Base-by-base conservation (phyloP, 2,113 vertebrate species). In the Pygathrix nemaeus region DNA sequence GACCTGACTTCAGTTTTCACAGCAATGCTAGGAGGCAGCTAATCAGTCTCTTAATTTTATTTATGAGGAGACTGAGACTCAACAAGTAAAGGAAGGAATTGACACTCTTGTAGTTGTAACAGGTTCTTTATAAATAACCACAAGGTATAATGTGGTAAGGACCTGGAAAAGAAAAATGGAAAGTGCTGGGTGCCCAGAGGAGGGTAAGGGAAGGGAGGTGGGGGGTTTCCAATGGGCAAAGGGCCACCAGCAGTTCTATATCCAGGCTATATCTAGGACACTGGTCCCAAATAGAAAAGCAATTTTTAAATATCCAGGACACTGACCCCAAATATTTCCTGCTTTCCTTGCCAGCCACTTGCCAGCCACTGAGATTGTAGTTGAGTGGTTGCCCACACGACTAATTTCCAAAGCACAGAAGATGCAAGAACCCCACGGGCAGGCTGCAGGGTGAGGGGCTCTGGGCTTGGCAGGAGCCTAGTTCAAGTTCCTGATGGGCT, bases 201-300 rank as follows among this genome's bases (percentile, higher is more conserved):
- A 35, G 68, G 48, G 66, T 0, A 32, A 25, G 7, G 25, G 3
- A 9, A 20, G 21, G n/a, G 73, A 11, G 6, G 30, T 43, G 7
- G 16, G 11, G 55, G 59, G 11, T 8, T 13, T 55, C n/a, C 16
- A 20, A 0, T 1, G 2, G 16, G 17, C 20, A 17, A 55, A 0
- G 1, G 43, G 50, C 40, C 59, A 12, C n/a, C 18, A 8, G 30
- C 25, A 84, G 64, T 9, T 25, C 61, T 45, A 12, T n/a, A 73
- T 30, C 55, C 73, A 70, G 82, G 50, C 40, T 32, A 55, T n/a
- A 59, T 79, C 68, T 1, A 20, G 55, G 70, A 73, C 59, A 48
- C 59, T 73, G 75, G 57, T 35, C 23, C 43, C 50, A 87, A 81
- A 25, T 27, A n/a, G 76, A 35, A 20, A 79, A 40, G 43, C 21